These are phyloP conservation scores for Beroe forskalii DNA, from an alignment of 37 sponge, comb jelly and placozoan species.

Conservation along the genomic window DNA sequence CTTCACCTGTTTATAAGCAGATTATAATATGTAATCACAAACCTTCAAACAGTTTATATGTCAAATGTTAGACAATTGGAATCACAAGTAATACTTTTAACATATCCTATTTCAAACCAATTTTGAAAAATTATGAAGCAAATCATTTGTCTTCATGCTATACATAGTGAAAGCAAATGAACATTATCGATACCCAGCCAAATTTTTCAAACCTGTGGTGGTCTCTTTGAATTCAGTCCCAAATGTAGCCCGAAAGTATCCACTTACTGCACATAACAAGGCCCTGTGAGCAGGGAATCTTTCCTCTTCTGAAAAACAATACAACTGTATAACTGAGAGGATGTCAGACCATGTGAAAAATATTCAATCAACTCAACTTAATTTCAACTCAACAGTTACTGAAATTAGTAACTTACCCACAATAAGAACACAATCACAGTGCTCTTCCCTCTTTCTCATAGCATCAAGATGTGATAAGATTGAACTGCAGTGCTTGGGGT, in stretches of 20 bases:
- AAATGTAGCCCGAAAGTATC: conserved; percentile 60
- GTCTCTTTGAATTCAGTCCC: conserved; percentile 61
- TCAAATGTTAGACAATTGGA: too few species aligned
- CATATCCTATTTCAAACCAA: too few species aligned
- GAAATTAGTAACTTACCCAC: conserved; percentile 17
- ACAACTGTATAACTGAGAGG: neutral
- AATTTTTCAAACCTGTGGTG: conserved; percentile 32
- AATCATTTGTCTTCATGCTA: too few species aligned
- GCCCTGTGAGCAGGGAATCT: conserved; percentile 65
- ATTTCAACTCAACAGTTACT: too few species aligned
- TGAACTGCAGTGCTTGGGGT: conserved; percentile 27
- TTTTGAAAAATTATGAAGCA: too few species aligned
- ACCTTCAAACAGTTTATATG: neutral
- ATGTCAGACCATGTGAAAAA: too few species aligned
- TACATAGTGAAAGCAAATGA: too few species aligned
- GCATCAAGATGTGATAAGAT: conserved; percentile 19
- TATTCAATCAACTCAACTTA: too few species aligned
- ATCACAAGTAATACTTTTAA: too few species aligned
- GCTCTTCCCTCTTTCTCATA: conserved; percentile 19
- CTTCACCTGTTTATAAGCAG: conserved; percentile 18
- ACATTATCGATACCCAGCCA: too few species aligned
- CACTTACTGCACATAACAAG: conserved; percentile 38
- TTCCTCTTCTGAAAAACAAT: conserved; percentile 23
- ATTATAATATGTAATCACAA: neutral
- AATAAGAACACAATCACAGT: conserved; percentile 64